A percentile compares a stretch with the other conserved stretches of the same genome.
Conservation (phyloP, 2,888 invertebrate genomes). For the Rhimphoctona megacephalus region DNA sequence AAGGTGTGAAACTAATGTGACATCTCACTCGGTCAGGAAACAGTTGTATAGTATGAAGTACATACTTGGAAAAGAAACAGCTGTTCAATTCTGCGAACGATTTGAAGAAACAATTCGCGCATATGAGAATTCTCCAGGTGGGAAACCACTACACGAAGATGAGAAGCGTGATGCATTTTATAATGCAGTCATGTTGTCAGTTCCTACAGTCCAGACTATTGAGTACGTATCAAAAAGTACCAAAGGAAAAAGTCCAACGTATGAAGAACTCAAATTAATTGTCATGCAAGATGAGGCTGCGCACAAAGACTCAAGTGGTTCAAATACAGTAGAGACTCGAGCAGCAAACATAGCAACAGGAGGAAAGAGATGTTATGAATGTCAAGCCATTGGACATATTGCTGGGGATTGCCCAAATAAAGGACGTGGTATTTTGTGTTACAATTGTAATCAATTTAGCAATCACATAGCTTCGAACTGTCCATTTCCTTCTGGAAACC, state of each 20-base stretch:
- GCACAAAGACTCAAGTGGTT: constrained; percentile 18
- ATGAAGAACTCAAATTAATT: constrained; percentile 52
- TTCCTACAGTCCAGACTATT: constrained; percentile 51
- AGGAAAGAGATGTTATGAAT: constrained; percentile 45
- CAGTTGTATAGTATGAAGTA: constrained; percentile 48
- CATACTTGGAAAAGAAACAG: constrained; percentile 36
- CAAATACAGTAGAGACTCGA: constrained; percentile 2
- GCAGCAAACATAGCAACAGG: constrained; percentile 14
- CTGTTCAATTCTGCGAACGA: constrained; percentile 61
- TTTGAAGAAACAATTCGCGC: constrained; percentile 67
- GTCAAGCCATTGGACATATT: constrained; percentile 35
- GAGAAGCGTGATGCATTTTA: constrained; percentile 63
- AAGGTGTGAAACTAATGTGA: constrained; percentile 53
- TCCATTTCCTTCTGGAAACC: constrained; percentile 21
- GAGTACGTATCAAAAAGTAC: constrained; percentile 45
- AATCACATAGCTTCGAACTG: constrained; percentile 50
- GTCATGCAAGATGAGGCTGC: constrained; percentile 44
- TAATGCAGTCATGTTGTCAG: constrained; percentile 42
- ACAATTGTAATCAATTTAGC: constrained; percentile 17
- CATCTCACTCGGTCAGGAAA: constrained; percentile 36
- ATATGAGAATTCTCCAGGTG: constrained; percentile 53
- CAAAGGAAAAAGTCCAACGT: constrained; percentile 38
- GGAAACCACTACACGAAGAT: constrained; percentile 42
- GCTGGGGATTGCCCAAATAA: constrained; percentile 24
- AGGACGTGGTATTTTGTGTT: constrained; percentile 25